Percentiles rank a stretch among this genome's conserved stretches.
Conservation (phyloP, 2,797 vertebrate genomes). For the Lemur catta region DNA sequence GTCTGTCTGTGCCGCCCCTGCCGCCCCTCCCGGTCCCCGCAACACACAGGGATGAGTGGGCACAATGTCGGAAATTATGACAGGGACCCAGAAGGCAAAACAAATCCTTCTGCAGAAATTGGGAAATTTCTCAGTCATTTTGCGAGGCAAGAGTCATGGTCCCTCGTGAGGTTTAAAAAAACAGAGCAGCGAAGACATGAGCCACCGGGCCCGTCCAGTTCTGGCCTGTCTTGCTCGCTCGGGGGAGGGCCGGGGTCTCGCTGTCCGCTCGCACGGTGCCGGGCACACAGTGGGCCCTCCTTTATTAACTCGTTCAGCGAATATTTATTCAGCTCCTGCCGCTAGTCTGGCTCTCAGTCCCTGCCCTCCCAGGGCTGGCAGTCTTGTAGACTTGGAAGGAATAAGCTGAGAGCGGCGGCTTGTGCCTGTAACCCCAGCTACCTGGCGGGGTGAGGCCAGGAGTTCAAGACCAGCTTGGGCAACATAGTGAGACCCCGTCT, state of each 20-base stretch:
- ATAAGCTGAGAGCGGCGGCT: background rate
- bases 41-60: constrained; percentile 15
- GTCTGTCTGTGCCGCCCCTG: background rate
- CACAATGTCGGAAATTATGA: constrained; percentile 46
- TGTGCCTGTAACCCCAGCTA: background rate
- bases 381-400: background rate
- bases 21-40: background rate
- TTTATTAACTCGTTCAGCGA: background rate
- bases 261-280: background rate
- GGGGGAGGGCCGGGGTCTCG: background rate
- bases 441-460: background rate
- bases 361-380: background rate
- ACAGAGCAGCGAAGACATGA: background rate
- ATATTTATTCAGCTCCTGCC: background rate
- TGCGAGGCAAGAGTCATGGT: background rate
- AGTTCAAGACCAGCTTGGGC: no score
- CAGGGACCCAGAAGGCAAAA: constrained; percentile 62
- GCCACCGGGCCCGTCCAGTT: background rate
- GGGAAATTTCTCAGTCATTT: constrained; percentile 37
- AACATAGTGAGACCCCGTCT: no score
- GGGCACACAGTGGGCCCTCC: no score
- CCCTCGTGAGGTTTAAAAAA: background rate
- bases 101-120: constrained; percentile 38
- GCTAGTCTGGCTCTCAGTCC: background rate
- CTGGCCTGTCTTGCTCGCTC: background rate